Percentiles rank a stretch among this genome's conserved stretches.
Evolutionary conservation across 53 echinoderm and acorn worm genomes (phyloP).

Genomic region (Hippasteria phrygiana): DNA sequence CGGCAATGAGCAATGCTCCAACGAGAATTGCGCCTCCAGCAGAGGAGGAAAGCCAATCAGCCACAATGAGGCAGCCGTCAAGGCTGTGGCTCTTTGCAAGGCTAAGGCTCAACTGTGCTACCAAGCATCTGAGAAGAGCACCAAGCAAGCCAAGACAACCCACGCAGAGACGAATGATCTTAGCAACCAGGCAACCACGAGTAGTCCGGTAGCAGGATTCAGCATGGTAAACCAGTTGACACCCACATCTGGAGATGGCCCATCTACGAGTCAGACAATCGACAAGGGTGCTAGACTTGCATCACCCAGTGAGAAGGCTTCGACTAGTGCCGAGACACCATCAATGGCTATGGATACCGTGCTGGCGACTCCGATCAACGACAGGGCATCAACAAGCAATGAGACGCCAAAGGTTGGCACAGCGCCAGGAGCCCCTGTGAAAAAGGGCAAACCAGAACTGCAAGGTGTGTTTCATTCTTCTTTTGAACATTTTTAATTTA

Average conservation of each 20-base stretch:
- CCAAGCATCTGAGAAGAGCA: slow-evolving; percentile 45
- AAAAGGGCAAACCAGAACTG: slow-evolving; percentile 54
- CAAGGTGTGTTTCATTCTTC: slow-evolving; percentile 42
- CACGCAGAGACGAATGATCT: slow-evolving; percentile 13
- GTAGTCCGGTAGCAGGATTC: slow-evolving; percentile 27
- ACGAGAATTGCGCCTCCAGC: slow-evolving; percentile 92
- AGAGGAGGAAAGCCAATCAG: slow-evolving; percentile 61
- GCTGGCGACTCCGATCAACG: neutral
- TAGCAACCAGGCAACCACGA: slow-evolving; percentile 1
- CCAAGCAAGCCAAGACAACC: slow-evolving; percentile 71
- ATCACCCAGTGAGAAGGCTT: slow-evolving; percentile 18
- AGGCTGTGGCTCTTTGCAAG: slow-evolving; percentile 91
- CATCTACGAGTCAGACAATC: slow-evolving; percentile 7
- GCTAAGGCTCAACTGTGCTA: slow-evolving; percentile 89
- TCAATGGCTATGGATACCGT: neutral
- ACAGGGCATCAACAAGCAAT: slow-evolving; percentile 31
- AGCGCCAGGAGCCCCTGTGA: slow-evolving; percentile 41
- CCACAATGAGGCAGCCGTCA: slow-evolving; percentile 92
- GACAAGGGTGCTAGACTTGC: neutral
- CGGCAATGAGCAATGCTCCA: slow-evolving; percentile 78
- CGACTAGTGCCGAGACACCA: slow-evolving; percentile 25
- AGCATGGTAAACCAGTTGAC: neutral
- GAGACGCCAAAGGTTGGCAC: slow-evolving; percentile 9
- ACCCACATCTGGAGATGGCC: neutral
- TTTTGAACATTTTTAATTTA: too few species aligned